Conservation (phyloP, 2,113 vertebrate genomes). For the Phylloscopus trochiloides region DNA sequence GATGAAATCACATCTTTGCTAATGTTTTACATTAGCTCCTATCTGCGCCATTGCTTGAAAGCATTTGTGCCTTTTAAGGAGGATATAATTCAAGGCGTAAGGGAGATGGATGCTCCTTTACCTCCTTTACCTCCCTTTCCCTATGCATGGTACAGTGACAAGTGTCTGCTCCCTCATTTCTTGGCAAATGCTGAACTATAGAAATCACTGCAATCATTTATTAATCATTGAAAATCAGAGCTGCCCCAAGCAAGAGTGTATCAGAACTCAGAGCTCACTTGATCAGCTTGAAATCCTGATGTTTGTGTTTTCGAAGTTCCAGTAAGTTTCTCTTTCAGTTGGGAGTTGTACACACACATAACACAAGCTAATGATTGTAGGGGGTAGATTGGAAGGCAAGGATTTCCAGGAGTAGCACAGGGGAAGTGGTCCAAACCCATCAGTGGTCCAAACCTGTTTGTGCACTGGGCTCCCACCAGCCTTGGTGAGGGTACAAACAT, state of each 20-base stretch:
- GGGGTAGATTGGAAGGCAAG: neutral
- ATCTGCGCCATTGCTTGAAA: neutral
- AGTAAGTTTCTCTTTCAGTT: neutral
- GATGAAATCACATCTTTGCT: neutral
- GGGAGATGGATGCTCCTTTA: neutral
- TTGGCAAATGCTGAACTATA: neutral
- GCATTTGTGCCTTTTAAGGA: neutral
- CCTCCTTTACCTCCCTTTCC: neutral
- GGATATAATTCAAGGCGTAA: neutral
- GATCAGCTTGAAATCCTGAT: neutral
- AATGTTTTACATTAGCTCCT: neutral
- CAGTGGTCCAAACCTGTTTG: neutral
- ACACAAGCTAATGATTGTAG: neutral
- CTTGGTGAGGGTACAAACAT: fast-evolving
- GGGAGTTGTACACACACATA: neutral
- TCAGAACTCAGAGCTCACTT: neutral
- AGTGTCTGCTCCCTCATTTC: neutral
- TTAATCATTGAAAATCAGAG: neutral
- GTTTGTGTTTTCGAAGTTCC: neutral
- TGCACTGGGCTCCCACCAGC: neutral
- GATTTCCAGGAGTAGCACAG: neutral
- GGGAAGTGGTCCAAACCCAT: neutral
- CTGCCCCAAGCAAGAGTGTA: neutral
- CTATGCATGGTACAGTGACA: neutral
- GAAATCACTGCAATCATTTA: neutral